Evolutionary conservation across 53 echinoderm and acorn worm genomes (phyloP).

Genomic region (Glandiceps talaboti): DNA sequence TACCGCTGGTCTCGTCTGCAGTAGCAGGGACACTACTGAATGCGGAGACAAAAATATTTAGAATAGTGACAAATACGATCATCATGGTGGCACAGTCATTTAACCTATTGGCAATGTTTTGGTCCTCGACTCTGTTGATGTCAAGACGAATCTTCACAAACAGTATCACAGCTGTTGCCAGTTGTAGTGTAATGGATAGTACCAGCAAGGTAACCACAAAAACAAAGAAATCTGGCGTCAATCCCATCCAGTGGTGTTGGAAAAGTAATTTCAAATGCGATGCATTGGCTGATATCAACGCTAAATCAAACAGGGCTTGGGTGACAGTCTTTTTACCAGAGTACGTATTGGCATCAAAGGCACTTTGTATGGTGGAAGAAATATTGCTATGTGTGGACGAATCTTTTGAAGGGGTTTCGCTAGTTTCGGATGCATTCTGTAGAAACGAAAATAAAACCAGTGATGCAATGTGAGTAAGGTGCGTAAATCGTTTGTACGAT

Average conservation of each 20-base stretch:
- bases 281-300: conserved; percentile 85
- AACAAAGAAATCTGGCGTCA: background rate
- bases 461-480: no score
- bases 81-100: background rate
- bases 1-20: no score
- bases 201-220: background rate
- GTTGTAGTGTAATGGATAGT: background rate
- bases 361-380: no score
- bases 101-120: background rate
- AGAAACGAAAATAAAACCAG: no score
- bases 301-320: conserved; percentile 64
- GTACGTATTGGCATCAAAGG: conserved; percentile 48
- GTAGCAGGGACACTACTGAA: no score
- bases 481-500: no score
- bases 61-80: no score
- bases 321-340: conserved; percentile 89
- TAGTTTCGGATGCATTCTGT: no score
- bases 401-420: no score
- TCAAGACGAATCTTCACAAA: background rate
- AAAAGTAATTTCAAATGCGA: conserved; percentile 74
- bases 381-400: no score
- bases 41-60: no score
- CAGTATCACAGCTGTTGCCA: background rate
- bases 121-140: background rate
- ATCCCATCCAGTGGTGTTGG: background rate